A percentile compares a stretch with the other conserved stretches of the same genome.
Conservation (phyloP, 92 coral and sea anemone genomes). For the Porites evermanni region DNA sequence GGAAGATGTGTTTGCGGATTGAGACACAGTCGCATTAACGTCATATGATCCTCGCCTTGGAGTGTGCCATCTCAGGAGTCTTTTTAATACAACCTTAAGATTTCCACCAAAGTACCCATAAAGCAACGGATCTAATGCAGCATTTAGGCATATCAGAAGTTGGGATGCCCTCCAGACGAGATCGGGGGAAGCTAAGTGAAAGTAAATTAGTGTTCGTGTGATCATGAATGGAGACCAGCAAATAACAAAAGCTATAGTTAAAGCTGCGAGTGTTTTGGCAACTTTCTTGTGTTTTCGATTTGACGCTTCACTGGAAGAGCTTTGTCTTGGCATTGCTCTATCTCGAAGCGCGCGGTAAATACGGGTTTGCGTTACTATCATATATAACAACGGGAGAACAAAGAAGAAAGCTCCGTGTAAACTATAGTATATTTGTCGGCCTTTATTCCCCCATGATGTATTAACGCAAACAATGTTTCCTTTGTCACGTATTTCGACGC, state of each 20-base stretch:
- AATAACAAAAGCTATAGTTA: constrained; percentile 30
- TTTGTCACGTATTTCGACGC: background rate
- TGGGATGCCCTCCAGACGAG: constrained; percentile 54
- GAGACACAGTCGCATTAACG: background rate
- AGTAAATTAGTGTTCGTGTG: constrained; percentile 47
- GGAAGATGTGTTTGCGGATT: background rate
- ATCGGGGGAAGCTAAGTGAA: constrained; percentile 30
- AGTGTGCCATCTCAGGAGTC: background rate
- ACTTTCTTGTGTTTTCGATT: constrained; percentile 22
- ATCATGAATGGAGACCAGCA: constrained; percentile 58
- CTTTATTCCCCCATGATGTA: constrained; percentile 33
- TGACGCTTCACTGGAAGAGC: constrained; percentile 11
- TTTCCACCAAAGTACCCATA: constrained; percentile 23
- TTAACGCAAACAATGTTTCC: constrained; percentile 17
- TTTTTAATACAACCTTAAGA: background rate
- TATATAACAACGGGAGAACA: constrained; percentile 6
- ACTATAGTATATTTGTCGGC: constrained; percentile 36
- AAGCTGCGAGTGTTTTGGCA: constrained; percentile 33
- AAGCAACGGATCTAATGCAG: constrained; percentile 24
- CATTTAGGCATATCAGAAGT: constrained; percentile 44
- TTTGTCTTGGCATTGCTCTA: background rate
- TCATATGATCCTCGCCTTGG: background rate
- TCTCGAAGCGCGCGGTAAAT: background rate
- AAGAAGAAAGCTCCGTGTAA: constrained; percentile 28
- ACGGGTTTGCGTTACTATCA: constrained; percentile 1